Base-by-base conservation (phyloP, 2,113 vertebrate species). In the Eptesicus fuscus region DNA sequence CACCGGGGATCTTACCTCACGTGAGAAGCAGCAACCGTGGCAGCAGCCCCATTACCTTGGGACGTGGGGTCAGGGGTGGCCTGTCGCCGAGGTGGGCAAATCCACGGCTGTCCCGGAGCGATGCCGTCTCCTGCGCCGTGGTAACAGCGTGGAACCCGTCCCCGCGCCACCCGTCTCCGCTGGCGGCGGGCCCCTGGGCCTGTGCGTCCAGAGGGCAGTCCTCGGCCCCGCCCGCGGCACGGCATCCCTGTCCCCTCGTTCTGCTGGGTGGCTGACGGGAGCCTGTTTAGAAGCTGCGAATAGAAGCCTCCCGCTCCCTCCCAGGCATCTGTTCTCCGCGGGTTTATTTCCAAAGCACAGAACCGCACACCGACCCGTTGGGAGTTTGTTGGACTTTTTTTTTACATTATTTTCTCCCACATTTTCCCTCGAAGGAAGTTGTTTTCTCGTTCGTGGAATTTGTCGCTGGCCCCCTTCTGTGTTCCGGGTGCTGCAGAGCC, bases 241-340 rank as follows among this genome's bases (percentile, higher is more conserved):
- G 70, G 92, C 93, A 91, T 98, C 96, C 88, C 97, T 96, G 95
- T 93, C 88, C 88, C 96, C 97, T 92, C 96, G 98, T 98, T 98
- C 98, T 96, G 96, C 40, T 98, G 98, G 98, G 97, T 98, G 97
- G 65, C 96, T 95, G 96, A 97, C 95, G 95, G 89, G 30, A 85
- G 94, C 88, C 92, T 98, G 98, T 98, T 98, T 98, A 97, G 47
- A 3, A 76, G 92, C 96, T 78, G 96, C 82, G 83, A 95, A 92
- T 87, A 95, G 96, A 97, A 96, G 91, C 90, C 86, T 95, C 92
- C 10, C 0, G 88, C 96, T 98, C 97, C 97, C 93, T 98, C 97
- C 98, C 97, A 78, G 91, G 96, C 96, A 92, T 96, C 76, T 97
- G 80, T 96, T 94, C 98, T 97, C 98, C 11, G 17, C 95, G 98